A percentile compares a stretch with the other conserved stretches of the same genome.
Evolutionary conservation across 2,113 vertebrate genomes (phyloP).

Genomic region (Forbesichthys agassizii): DNA sequence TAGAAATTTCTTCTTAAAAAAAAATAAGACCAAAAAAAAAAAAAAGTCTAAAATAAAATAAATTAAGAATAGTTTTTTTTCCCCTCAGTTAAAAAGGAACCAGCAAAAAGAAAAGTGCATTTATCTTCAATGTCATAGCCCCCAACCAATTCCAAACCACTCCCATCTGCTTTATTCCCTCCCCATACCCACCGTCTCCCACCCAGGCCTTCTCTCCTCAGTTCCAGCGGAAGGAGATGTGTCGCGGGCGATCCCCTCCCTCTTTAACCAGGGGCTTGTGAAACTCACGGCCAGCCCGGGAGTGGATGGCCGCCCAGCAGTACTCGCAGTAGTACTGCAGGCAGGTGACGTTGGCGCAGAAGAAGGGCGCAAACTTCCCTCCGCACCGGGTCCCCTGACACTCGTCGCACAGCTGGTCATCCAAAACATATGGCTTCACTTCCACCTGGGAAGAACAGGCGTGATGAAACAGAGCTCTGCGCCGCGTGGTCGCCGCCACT

Average conservation of each 20-base stretch:
- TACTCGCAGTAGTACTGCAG: slow-evolving; percentile 99
- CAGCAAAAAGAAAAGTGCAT: slow-evolving; percentile 97
- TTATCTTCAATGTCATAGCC: slow-evolving; percentile 84
- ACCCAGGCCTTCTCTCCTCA: slow-evolving; percentile 74
- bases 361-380: slow-evolving; percentile 98
- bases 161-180: slow-evolving; percentile 41
- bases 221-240: slow-evolving; percentile 99
- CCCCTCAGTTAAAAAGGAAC: slow-evolving; percentile 70
- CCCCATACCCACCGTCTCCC: slow-evolving; percentile 39
- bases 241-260: slow-evolving; percentile 96
- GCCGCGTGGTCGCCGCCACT: too few species aligned
- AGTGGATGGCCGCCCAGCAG: slow-evolving; percentile 99
- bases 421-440: slow-evolving; percentile 99
- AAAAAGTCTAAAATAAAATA: slow-evolving; percentile 62
- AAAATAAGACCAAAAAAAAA: slow-evolving; percentile 77
- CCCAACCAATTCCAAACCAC: slow-evolving; percentile 70
- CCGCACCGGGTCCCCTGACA: slow-evolving; percentile 99
- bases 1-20: slow-evolving; percentile 70
- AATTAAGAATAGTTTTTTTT: slow-evolving; percentile 61
- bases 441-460: slow-evolving; percentile 85
- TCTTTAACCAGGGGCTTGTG: slow-evolving; percentile 99
- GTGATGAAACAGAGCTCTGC: slow-evolving; percentile 17
- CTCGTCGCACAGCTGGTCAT: slow-evolving; percentile 99
- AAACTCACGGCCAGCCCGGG: slow-evolving; percentile 96
- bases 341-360: slow-evolving; percentile 99